Evolutionary conservation across 2,888 invertebrate species (phyloP).

Genomic region (Capitulum mitella): DNA sequence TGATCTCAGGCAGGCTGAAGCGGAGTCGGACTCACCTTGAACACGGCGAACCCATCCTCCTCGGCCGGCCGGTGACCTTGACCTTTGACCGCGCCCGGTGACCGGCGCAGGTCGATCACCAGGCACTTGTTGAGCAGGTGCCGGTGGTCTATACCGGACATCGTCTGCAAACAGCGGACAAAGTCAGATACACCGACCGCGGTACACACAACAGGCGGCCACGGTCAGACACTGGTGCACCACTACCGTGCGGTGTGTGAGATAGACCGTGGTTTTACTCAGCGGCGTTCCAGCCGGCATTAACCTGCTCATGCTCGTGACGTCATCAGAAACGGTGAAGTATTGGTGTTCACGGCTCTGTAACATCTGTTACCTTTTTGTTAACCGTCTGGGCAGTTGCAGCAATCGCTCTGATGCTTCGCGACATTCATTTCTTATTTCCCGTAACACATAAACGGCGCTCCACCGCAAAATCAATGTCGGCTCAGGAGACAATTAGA

Average conservation of each 20-base stretch:
- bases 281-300: too few species aligned
- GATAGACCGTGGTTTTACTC: too few species aligned
- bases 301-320: background rate
- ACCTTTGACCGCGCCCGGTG: background rate
- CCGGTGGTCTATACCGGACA: background rate
- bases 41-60: background rate
- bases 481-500: too few species aligned
- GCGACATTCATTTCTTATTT: too few species aligned
- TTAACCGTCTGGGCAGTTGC: too few species aligned
- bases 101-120: conserved; percentile 16
- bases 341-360: too few species aligned
- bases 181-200: background rate
- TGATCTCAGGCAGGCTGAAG: too few species aligned
- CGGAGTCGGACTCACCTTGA: background rate
- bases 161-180: background rate
- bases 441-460: too few species aligned
- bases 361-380: too few species aligned
- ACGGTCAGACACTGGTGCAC: background rate
- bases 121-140: conserved; percentile 2
- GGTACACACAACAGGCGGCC: background rate
- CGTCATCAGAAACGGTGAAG: background rate
- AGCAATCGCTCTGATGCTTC: too few species aligned
- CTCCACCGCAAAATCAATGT: too few species aligned
- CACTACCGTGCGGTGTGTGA: too few species aligned
- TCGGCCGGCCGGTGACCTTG: background rate